Evolutionary conservation across 2,888 invertebrate species (phyloP).

Genomic region (Habroteleia sp.): DNA sequence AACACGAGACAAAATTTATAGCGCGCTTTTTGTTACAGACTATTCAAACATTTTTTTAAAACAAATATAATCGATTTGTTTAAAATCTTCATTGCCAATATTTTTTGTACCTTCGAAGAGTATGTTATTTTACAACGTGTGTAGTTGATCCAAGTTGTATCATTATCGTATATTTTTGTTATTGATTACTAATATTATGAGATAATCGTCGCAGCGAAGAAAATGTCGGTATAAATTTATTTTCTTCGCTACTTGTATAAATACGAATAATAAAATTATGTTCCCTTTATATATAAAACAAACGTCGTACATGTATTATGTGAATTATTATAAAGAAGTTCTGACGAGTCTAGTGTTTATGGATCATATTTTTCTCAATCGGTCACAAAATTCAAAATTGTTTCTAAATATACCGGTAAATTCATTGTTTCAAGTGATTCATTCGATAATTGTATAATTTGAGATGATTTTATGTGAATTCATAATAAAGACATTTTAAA

Average conservation of each 20-base stretch:
- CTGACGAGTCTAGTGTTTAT: constrained; percentile 31
- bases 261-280: constrained; percentile 63
- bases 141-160: constrained; percentile 62
- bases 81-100: constrained; percentile 55
- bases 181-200: constrained; percentile 64
- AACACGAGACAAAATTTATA: constrained; percentile 56
- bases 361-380: constrained; percentile 37
- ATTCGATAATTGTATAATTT: constrained; percentile 56
- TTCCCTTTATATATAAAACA: constrained; percentile 59
- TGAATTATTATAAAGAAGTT: constrained; percentile 36
- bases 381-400: constrained; percentile 32
- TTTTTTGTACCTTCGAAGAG: constrained; percentile 55
- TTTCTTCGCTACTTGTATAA: constrained; percentile 61
- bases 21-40: constrained; percentile 57
- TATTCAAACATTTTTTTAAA: constrained; percentile 29
- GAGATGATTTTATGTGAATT: constrained; percentile 53
- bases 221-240: constrained; percentile 61
- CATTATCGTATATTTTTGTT: constrained; percentile 64
- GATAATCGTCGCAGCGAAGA: constrained; percentile 59
- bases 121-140: constrained; percentile 54
- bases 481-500: constrained; percentile 58
- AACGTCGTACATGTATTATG: constrained; percentile 54
- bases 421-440: constrained; percentile 41
- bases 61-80: constrained; percentile 52
- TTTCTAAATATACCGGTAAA: constrained; percentile 35